Base-by-base conservation (phyloP, 2,888 invertebrate genomes). In the Brenthis hecate region DNA sequence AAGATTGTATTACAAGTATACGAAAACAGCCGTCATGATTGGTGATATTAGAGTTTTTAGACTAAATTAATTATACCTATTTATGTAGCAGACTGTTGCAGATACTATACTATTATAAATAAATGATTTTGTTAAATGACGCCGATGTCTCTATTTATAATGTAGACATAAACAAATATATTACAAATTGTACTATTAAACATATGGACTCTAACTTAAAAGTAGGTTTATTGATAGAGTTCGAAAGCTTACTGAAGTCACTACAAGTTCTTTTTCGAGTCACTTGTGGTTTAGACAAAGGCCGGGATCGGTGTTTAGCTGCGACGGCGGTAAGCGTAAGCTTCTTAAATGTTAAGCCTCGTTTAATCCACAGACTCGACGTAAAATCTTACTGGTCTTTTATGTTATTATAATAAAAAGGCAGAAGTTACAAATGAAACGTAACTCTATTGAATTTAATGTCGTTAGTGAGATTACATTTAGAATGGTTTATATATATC, bases 251-350 rank as follows among this genome's bases (percentile, higher is more conserved):
- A 63, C 65, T 51, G 23, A 65, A 70, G 55, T 65, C 53, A 54
- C 56, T 28, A 55, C 57, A 47, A 56, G 68, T 69, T 66, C 67
- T 69, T 73, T 72, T 73, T 65, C 58, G 65, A 70, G 66, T 70
- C 72, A 68, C 65, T 72, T 68, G 70, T 54, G 72, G 68, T 63
- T 73, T 61, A 68, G 68, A 73, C 70, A 73, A 71, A 73, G 69
- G 71, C 66, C 51, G 65, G 60, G 65, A 69, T 73, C 65, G 68
- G 71, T 71, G 65, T 70, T 72, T 72, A 72, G 70, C 67, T 69
- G 56, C 67, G 70, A 64, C 48, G 56, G 65, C 67, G 70, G 69
- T 66, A 68, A 69, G 69, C 58, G 66, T 71, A 74, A 74, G 72
- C 74, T 69, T 60, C 72, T 74, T 72, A 65, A 71, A 68, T 57